A percentile compares a stretch with the other conserved stretches of the same genome.
These are phyloP conservation scores for Trididemnum nubilum DNA, from an alignment of 23 tunicate species.

Conservation along the genomic window DNA sequence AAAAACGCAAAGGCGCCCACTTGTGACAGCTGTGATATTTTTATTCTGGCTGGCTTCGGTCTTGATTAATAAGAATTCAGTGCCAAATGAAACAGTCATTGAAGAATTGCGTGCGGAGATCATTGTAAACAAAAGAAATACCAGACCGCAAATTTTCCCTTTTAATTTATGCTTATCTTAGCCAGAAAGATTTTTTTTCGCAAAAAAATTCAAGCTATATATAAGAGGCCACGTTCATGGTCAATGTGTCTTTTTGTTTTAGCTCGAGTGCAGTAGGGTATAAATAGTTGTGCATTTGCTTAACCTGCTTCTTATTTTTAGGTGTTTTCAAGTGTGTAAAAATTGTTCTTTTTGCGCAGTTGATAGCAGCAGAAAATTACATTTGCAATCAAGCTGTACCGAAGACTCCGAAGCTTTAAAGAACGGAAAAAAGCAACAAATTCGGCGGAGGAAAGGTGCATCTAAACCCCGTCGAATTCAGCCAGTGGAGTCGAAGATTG, in stretches of 20 bases:
- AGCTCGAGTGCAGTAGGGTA: too few species aligned
- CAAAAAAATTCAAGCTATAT: background rate
- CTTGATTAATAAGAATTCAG: background rate
- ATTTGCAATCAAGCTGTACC: background rate
- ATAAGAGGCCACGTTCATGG: too few species aligned
- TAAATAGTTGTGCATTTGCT: background rate
- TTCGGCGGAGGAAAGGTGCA: conserved; percentile 70
- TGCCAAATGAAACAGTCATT: background rate
- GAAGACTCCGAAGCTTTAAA: background rate
- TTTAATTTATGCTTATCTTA: conserved; percentile 16
- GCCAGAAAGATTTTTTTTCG: background rate
- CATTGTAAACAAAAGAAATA: background rate
- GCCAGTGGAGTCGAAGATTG: background rate
- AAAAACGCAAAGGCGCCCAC: too few species aligned
- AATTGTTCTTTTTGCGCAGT: conserved; percentile 9
- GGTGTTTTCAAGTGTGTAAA: background rate
- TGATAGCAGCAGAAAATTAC: background rate
- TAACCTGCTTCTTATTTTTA: background rate
- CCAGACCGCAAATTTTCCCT: background rate
- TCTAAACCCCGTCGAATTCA: conserved; percentile 58
- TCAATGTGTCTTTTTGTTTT: too few species aligned
- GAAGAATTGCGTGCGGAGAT: conserved; percentile 9
- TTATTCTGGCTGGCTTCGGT: background rate
- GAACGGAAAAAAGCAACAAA: conserved; percentile 28
- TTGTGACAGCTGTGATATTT: background rate